Conservation (phyloP, 2,888 invertebrate genomes). For the Agrenia bidenticulata region DNA sequence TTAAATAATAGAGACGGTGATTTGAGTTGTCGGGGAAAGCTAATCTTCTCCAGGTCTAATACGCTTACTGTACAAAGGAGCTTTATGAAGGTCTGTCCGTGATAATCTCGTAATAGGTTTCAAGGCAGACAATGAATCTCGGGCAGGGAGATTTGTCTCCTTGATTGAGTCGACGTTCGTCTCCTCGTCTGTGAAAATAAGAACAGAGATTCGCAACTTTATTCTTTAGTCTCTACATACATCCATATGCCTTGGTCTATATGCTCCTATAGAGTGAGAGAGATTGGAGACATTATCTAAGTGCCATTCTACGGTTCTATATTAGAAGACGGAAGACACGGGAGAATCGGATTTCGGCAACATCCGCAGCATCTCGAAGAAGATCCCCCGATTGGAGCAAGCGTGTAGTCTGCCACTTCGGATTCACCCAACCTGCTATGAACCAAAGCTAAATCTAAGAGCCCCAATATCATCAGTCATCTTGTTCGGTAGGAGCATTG, state of each 20-base stretch:
- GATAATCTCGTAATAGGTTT: too few species aligned
- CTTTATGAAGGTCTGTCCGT: too few species aligned
- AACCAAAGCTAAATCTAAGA: too few species aligned
- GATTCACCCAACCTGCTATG: too few species aligned
- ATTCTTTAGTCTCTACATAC: neutral
- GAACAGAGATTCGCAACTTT: conserved; percentile 9
- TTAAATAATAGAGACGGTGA: too few species aligned
- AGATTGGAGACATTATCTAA: neutral
- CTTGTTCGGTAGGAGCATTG: too few species aligned
- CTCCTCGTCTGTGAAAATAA: neutral
- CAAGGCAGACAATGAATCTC: too few species aligned
- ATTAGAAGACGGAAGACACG: neutral
- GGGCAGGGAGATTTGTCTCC: neutral
- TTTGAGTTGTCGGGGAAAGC: too few species aligned
- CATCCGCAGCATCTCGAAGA: conserved; percentile 15
- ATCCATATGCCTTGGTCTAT: neutral
- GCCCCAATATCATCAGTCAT: too few species aligned
- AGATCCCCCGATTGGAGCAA: conserved; percentile 2
- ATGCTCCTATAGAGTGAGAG: neutral
- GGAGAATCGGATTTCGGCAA: conserved; percentile 7
- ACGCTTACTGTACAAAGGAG: too few species aligned
- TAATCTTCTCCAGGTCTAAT: too few species aligned
- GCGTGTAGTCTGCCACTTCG: neutral
- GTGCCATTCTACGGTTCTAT: too few species aligned
- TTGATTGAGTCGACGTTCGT: neutral